Evolutionary conservation across 1,140 invertebrate genomes (phyloP).

Genomic region (Tetranychus cinnabarinus): DNA sequence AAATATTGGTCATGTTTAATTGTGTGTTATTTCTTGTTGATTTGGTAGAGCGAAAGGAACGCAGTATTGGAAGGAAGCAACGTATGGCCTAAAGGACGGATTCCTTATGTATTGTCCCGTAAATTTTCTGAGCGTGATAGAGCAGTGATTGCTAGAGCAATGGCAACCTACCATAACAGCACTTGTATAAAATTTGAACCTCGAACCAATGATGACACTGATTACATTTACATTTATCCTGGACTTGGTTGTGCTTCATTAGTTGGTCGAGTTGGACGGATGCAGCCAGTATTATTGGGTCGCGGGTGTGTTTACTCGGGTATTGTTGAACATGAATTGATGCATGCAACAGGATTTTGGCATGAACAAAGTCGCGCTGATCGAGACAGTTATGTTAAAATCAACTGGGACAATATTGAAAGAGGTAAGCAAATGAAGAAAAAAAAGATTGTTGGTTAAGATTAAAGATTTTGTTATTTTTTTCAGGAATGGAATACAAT

Average conservation of each 20-base stretch:
- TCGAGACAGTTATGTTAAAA: conserved; percentile 35
- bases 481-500: conserved; percentile 11
- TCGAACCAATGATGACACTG: conserved; percentile 14
- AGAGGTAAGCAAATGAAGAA: conserved; percentile 1
- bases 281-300: conserved; percentile 10
- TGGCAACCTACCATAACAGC: background rate
- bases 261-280: conserved; percentile 9
- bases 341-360: conserved; percentile 46
- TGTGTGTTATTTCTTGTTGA: background rate
- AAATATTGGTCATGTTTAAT: background rate
- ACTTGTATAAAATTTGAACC: conserved; percentile 23
- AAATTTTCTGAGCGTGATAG: conserved; percentile 5
- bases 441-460: background rate
- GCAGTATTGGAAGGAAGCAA: background rate
- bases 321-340: conserved; percentile 53
- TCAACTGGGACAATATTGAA: conserved; percentile 36
- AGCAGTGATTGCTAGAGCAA: background rate
- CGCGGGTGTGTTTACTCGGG: conserved; percentile 25
- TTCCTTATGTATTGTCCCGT: conserved; percentile 10
- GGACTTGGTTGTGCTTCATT: conserved; percentile 2
- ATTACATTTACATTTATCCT: background rate
- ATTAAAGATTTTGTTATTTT: background rate
- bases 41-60: background rate
- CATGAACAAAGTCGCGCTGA: conserved; percentile 39
- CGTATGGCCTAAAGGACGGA: conserved; percentile 10